Conservation (phyloP, 1,140 invertebrate genomes). For the Drosophila elegans region DNA sequence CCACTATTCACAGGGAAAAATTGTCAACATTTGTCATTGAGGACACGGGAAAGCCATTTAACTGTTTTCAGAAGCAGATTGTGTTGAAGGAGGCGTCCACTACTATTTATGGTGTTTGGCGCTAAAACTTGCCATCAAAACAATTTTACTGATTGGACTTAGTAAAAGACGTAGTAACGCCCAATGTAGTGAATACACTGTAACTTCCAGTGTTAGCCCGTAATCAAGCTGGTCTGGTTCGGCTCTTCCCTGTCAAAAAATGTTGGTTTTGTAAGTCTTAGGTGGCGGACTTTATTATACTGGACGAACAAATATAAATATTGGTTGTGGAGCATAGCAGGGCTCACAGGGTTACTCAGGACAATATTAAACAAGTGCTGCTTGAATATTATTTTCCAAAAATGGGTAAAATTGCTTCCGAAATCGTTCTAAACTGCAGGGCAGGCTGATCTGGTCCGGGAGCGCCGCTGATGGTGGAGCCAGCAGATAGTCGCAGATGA, state of each 20-base stretch:
- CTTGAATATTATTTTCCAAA: slow-evolving; percentile 39
- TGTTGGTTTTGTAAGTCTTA: not conserved
- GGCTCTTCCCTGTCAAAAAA: not conserved
- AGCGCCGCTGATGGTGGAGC: too few species aligned
- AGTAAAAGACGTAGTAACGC: slow-evolving; percentile 1
- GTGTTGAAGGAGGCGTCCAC: not conserved
- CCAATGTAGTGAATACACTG: not conserved
- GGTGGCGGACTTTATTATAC: not conserved
- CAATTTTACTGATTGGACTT: not conserved
- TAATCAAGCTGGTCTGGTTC: not conserved
- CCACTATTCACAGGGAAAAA: slow-evolving; percentile 13
- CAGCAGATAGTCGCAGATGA: too few species aligned
- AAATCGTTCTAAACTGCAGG: slow-evolving; percentile 9
- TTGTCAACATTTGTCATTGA: slow-evolving; percentile 16
- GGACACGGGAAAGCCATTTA: slow-evolving; percentile 11
- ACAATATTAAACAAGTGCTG: slow-evolving; percentile 28
- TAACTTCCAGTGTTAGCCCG: not conserved
- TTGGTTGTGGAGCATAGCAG: slow-evolving; percentile 4
- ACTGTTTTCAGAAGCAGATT: slow-evolving; percentile 21
- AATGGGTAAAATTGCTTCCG: slow-evolving; percentile 14
- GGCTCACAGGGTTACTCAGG: slow-evolving; percentile 26
- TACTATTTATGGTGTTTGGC: slow-evolving; percentile 7
- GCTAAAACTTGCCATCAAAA: not conserved
- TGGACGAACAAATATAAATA: not conserved
- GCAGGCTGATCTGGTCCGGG: too few species aligned